Base-by-base conservation (phyloP, 2,113 vertebrate genomes). In the Gallinago jamesoni region DNA sequence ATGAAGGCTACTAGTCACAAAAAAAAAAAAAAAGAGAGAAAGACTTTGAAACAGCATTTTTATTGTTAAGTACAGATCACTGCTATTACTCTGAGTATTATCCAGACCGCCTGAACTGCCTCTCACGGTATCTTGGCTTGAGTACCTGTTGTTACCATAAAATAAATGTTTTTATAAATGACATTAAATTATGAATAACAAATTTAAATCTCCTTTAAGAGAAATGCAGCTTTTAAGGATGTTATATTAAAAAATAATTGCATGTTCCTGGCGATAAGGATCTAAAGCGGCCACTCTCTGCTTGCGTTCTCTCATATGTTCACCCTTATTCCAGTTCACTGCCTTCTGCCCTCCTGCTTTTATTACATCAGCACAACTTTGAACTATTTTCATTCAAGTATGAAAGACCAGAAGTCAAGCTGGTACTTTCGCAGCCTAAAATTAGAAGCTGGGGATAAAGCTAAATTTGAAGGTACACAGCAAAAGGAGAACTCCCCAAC, bases 321-420 rank as follows among this genome's bases (percentile, higher is more conserved):
- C 52, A 78, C 33, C 16, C 35, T 73, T 90, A 89, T 60, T 77
- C 50, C 56, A 75, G 48, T 66, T 90, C 85, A 70, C 31, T 88
- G 85, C 75, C 52, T 96, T 84, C 73, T 48, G 48, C 75, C 60
- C 66, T 94, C 85, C 72, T 83, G 57, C 62, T 93, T 91, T 86
- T 67, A 74, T 83, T 90, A 83, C 90, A 92, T 67, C 73, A 90
- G 88, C 72, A 92, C 31, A 90, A 91, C 67, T 93, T 76, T 53
- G 75, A 95, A 93, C 47, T 78, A 78, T 60, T 84, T 95, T 85
- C 56, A 90, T 56, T 70, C 43, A 87, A 75, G 68, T 84, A 87
- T 73, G 79, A 87, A 92, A 87, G 76, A 88, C 73, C 35, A 73
- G 72, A 93, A 92, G 37, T 59, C 78, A 82, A 76, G 76, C 50